Base-by-base conservation (phyloP, 2,113 vertebrate genomes). In the Nothocercus julius region DNA sequence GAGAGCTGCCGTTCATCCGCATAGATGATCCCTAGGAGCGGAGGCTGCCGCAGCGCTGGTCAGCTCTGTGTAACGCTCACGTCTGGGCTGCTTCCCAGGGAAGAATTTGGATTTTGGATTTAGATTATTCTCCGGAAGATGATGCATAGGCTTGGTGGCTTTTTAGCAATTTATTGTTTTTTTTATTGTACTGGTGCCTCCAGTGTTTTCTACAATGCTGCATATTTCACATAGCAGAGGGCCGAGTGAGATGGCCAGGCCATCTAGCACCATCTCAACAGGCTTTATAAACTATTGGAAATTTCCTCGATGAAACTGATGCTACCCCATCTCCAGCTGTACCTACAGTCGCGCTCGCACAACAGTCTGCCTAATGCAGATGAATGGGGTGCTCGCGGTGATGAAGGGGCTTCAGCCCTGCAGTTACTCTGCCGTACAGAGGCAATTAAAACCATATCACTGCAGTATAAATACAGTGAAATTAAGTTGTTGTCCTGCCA, bases 291-390 rank as follows among this genome's bases (percentile, higher is more conserved):
- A 47, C 70, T 79, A 69, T 78, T 91, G 67, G 14, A 49, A 61
- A 73, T 64, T 63, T 69, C 42, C 47, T 17, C 45, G 59, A 40
- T 84, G 85, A 96, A 79, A 38, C 54, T 92, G 94, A 85, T 89
- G 82, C 79, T 89, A 44, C 83, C 80, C 68, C 62, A 86, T 82
- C 72, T 95, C 40, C 66, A 90, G 3, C 69, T 95, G 42, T 82
- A 87, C 64, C 79, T 91, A 85, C 64, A 89, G 72, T 62, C 34
- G 82, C 85, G 63, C 59, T 73, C 9, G 3, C 95, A 77, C 96
- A 95, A 95, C 85, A 94, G 81, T 86, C 75, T 95, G 88, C 95
- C 92, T 96, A 97, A 97, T 95, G 92, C 93, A 95, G 96, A 97
- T 97, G 96, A 97, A 96, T 97, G 87, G 56, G 73, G 68, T 63